Conservation (phyloP, 2,888 invertebrate species). For the Phymatocera aterrima region DNA sequence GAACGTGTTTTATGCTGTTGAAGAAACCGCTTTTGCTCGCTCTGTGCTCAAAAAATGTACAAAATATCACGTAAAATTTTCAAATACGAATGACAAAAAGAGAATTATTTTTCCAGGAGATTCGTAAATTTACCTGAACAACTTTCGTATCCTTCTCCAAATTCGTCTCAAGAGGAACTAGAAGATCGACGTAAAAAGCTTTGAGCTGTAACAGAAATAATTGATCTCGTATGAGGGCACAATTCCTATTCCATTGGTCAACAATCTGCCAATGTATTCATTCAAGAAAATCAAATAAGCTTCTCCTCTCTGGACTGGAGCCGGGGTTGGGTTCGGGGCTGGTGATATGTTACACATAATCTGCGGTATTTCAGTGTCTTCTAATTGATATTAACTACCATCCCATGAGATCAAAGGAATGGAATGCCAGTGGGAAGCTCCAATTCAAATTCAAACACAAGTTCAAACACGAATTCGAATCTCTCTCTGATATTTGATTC, state of each 20-base stretch:
- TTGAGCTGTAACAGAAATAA: slow-evolving; percentile 85
- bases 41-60: slow-evolving; percentile 76
- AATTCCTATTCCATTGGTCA: too few relatives aligned
- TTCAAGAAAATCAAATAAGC: background rate
- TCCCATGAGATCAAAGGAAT: slow-evolving; percentile 27
- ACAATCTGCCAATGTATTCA: background rate
- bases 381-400: slow-evolving; percentile 31
- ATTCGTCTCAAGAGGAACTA: slow-evolving; percentile 95
- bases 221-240: background rate
- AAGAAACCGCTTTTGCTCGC: slow-evolving; percentile 94
- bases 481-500: background rate
- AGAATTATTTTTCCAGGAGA: background rate
- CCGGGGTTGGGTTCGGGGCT: too few relatives aligned
- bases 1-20: slow-evolving; percentile 95
- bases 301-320: too few relatives aligned
- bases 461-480: too few relatives aligned
- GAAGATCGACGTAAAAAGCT: slow-evolving; percentile 94
- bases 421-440: background rate
- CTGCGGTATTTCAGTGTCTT: slow-evolving; percentile 5
- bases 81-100: too few relatives aligned
- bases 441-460: background rate
- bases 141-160: slow-evolving; percentile 96
- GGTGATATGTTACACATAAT: background rate
- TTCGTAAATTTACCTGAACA: slow-evolving; percentile 82
- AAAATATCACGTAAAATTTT: too few relatives aligned